Evolutionary conservation across 2,888 invertebrate species (phyloP), one percentile per base, ranked within the genome.

Genomic region (Notodonta dromedarius): DNA sequence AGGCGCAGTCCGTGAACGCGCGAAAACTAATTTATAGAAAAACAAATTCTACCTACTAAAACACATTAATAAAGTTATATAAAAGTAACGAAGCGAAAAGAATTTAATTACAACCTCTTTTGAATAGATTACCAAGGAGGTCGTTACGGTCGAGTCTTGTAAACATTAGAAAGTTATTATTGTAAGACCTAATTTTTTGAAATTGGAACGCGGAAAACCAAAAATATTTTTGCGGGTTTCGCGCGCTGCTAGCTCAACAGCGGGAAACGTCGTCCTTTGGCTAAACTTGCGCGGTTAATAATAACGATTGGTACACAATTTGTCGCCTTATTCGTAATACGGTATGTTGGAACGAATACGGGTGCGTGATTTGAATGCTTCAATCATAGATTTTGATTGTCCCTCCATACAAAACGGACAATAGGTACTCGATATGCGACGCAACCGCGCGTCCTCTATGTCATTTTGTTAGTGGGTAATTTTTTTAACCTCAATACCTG

Each of bases 341-440:
- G 92, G 92, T 93, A 91, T 87, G 92, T 89, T 88, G 92, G 89
- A 91, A 89, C 85, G 87, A 90, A 93, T 92, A 92, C 93, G 79
- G 73, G 70, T 72, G 83, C 91, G 91, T 91, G 91, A 86, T 87
- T 73, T 71, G 92, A 91, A 91, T 93, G 76, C 76, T 76, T 69
- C 77, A 70, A 69, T 74, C 80, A 78, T 84, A 82, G 78, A 81
- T 85, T 85, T 86, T 83, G 85, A 86, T 85, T 85, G 88, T 80
- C 78, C 78, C 72, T 76, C 82, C 83, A 83, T 85, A 87, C 85
- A 88, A 83, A 83, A 77, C 77, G 82, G 77, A 91, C 92, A 93
- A 92, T 91, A 71, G 84, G 68, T 79, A 81, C 80, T 90, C 85
- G 82, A 84, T 87, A 91, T 91, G 88, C 91, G 81, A 48, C 71